Evolutionary conservation across 64 coral and sea anemone genomes (phyloP).

Genomic region (Catalaphyllia jardinei): DNA sequence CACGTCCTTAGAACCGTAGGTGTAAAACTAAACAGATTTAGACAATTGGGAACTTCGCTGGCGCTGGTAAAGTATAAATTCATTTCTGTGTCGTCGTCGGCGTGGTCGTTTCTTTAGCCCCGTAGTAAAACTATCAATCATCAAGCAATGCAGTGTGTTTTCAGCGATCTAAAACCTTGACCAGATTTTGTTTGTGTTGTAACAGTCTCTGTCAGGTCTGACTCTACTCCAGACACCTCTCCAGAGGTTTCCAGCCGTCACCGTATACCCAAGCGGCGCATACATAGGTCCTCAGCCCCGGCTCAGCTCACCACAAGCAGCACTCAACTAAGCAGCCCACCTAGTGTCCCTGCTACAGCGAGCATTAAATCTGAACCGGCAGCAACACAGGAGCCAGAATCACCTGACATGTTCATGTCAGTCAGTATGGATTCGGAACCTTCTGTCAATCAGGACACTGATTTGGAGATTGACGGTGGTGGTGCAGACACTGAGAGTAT

Average conservation of each 20-base stretch:
- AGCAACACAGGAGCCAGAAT: not conserved
- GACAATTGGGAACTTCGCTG: no score
- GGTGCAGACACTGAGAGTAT: constrained; percentile 23
- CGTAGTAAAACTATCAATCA: no score
- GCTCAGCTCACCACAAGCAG: constrained; percentile 49
- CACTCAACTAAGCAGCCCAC: not conserved
- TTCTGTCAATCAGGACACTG: constrained; percentile 29
- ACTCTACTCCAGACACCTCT: constrained; percentile 64
- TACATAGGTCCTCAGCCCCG: constrained; percentile 87
- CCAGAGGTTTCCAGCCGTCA: constrained; percentile 42
- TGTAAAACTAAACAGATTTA: no score
- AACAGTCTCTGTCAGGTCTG: constrained; percentile 73
- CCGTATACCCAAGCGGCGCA: constrained; percentile 67
- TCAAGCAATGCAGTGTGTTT: no score
- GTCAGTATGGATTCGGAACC: constrained; percentile 38
- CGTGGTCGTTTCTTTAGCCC: no score
- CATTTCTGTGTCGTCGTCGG: no score
- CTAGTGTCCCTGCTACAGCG: not conserved
- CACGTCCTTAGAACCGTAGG: no score
- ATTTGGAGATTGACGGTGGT: constrained; percentile 68
- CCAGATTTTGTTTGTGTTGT: not conserved
- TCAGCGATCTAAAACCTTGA: no score
- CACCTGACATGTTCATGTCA: not conserved
- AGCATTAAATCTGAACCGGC: not conserved
- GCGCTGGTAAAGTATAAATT: no score